These are phyloP conservation scores for Petaurus breviceps DNA, from an alignment of 2,113 vertebrate species.

Conservation along the genomic window DNA sequence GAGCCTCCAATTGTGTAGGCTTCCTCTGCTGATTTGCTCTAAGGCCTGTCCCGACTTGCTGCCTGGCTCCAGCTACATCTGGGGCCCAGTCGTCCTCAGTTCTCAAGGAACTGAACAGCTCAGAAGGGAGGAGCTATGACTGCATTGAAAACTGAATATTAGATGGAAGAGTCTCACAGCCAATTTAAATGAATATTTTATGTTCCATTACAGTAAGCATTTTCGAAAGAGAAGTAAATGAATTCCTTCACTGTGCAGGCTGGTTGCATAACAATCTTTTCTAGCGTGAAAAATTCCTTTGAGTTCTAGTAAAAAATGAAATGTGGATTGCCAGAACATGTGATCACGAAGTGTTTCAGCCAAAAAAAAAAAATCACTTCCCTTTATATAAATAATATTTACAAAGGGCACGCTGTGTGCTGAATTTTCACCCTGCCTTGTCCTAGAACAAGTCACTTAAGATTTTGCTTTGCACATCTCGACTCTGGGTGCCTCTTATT, in stretches of 20 bases:
- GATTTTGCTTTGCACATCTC: neutral
- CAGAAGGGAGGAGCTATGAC: neutral
- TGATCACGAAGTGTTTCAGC: constrained; percentile 28
- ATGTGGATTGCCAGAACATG: neutral
- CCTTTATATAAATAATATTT: neutral
- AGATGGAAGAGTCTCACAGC: neutral
- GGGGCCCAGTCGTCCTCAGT: neutral
- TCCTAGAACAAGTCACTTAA: neutral
- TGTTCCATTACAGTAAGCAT: constrained; percentile 30
- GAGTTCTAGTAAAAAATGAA: constrained; percentile 64
- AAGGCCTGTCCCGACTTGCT: constrained; percentile 58
- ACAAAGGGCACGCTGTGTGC: neutral
- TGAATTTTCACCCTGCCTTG: constrained; percentile 1
- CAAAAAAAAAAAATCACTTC: constrained; percentile 52
- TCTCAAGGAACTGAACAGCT: constrained; percentile 42
- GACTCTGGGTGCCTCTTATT: neutral
- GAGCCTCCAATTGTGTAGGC: constrained; percentile 1
- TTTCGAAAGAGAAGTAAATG: constrained; percentile 46
- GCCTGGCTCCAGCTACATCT: constrained; percentile 25
- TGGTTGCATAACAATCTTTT: constrained; percentile 14
- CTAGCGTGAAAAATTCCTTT: constrained; percentile 59
- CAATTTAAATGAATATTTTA: constrained; percentile 35
- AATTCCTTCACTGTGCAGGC: constrained; percentile 18
- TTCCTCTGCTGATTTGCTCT: neutral
- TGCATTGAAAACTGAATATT: constrained; percentile 39